Percentiles rank a stretch among this genome's conserved stretches.
These are phyloP conservation scores for Glossosoma conforme DNA, from an alignment of 1,140 invertebrate species.

Conservation along the genomic window DNA sequence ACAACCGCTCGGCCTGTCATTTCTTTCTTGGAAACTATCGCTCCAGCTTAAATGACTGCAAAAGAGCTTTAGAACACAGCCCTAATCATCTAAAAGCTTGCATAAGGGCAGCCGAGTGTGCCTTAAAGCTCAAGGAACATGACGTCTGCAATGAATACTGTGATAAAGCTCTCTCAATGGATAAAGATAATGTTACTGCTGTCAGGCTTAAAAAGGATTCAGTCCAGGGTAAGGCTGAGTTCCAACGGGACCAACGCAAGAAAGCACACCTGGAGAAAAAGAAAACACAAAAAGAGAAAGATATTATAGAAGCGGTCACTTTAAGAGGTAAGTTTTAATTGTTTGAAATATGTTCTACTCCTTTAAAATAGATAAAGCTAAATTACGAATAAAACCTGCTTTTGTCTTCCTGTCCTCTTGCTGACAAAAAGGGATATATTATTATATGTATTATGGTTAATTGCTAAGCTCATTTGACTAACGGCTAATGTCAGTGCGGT, in stretches of 20 bases:
- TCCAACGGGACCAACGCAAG: conserved; percentile 53
- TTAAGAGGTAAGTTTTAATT: conserved; percentile 42
- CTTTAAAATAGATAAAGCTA: too few relatives aligned
- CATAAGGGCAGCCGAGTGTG: conserved; percentile 69
- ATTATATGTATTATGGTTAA: too few relatives aligned
- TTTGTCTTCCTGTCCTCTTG: too few relatives aligned
- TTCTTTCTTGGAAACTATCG: conserved; percentile 82
- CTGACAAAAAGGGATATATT: too few relatives aligned
- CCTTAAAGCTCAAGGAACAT: conserved; percentile 62
- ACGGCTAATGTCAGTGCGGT: too few relatives aligned
- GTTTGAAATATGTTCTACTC: too few relatives aligned
- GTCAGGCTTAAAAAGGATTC: conserved; percentile 57
- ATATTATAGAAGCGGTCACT: conserved; percentile 37
- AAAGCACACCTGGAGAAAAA: conserved; percentile 50
- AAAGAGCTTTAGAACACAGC: conserved; percentile 71
- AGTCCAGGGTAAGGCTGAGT: conserved; percentile 58
- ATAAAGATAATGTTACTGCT: conserved; percentile 55
- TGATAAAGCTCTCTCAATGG: conserved; percentile 58
- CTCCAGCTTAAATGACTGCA: conserved; percentile 47
- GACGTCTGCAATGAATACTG: conserved; percentile 71
- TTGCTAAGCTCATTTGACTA: too few relatives aligned
- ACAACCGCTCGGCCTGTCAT: conserved; percentile 87
- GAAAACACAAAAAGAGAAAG: conserved; percentile 52
- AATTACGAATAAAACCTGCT: too few relatives aligned
- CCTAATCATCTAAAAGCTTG: conserved; percentile 76